phyloP scores from a whole-genome alignment of 1,140 invertebrate genomes.

The Galleria mellonella region DNA sequence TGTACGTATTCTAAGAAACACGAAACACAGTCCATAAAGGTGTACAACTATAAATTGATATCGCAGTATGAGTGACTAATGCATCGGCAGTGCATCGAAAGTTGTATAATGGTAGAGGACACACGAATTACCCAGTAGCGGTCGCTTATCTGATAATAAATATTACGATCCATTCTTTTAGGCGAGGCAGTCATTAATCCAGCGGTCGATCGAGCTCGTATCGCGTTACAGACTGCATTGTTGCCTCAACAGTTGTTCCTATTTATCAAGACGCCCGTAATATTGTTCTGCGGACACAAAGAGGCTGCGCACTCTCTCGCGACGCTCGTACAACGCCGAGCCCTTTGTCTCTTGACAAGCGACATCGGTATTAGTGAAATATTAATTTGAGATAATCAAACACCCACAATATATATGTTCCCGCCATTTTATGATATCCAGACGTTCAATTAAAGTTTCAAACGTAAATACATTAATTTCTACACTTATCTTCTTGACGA shows the following conservation, averaged over 20 bases:
- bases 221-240: conserved; percentile 66
- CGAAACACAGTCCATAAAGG: conserved; percentile 41
- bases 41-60: conserved; percentile 47
- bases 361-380: conserved; percentile 45
- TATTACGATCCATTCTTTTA: conserved; percentile 72
- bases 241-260: conserved; percentile 60
- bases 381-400: conserved; percentile 32
- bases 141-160: conserved; percentile 70
- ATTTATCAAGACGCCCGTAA: conserved; percentile 68
- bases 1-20: conserved; percentile 15
- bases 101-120: conserved; percentile 53
- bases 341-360: conserved; percentile 49
- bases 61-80: conserved; percentile 56
- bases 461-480: background rate
- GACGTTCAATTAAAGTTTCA: background rate
- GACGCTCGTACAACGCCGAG: conserved; percentile 34
- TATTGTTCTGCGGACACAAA: conserved; percentile 61
- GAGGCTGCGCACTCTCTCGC: conserved; percentile 25
- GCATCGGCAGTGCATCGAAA: conserved; percentile 45
- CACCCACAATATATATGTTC: background rate
- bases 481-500: background rate
- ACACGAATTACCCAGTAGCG: conserved; percentile 68
- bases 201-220: conserved; percentile 60
- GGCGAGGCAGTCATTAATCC: conserved; percentile 68
- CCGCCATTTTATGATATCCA: background rate